Percentiles rank a stretch among this genome's conserved stretches.
Conservation (phyloP, 2,888 invertebrate genomes). For the Apotomis capreana region DNA sequence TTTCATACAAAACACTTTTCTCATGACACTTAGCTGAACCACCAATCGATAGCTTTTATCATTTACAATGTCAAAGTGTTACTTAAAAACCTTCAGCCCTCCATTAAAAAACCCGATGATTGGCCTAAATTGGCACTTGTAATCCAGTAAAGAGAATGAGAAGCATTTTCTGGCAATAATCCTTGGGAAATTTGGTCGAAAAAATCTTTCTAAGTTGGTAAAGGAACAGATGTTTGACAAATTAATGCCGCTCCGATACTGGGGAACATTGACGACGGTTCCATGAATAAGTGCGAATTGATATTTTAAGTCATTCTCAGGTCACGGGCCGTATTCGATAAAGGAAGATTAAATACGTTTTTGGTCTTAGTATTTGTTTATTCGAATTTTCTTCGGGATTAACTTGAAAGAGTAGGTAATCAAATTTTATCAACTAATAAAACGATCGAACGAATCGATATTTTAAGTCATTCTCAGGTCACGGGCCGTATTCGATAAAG, state of each 20-base stretch:
- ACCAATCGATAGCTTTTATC: no score
- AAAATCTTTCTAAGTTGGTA: constrained; percentile 20
- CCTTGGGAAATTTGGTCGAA: constrained; percentile 1
- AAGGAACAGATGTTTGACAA: constrained; percentile 31
- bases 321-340: background rate
- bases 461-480: constrained; percentile 4
- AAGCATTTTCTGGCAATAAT: constrained; percentile 12
- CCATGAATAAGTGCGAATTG: background rate
- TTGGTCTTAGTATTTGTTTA: no score
- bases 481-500: background rate
- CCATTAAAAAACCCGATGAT: background rate
- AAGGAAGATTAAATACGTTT: no score
- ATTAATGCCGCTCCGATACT: constrained; percentile 13
- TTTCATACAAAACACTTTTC: no score
- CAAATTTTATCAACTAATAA: background rate
- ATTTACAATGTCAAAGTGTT: no score
- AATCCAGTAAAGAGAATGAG: constrained; percentile 1
- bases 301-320: constrained; percentile 13
- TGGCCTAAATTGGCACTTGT: background rate
- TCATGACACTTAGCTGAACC: no score
- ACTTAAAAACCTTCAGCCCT: background rate
- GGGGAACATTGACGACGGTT: constrained; percentile 6
- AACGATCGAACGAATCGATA: background rate
- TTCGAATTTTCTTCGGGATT: no score
- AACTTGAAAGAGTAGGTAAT: no score